Percentiles rank a stretch among this genome's conserved stretches.
Evolutionary conservation across 2,888 invertebrate species (phyloP).

Genomic region (Prosopocoilus inquinatus): DNA sequence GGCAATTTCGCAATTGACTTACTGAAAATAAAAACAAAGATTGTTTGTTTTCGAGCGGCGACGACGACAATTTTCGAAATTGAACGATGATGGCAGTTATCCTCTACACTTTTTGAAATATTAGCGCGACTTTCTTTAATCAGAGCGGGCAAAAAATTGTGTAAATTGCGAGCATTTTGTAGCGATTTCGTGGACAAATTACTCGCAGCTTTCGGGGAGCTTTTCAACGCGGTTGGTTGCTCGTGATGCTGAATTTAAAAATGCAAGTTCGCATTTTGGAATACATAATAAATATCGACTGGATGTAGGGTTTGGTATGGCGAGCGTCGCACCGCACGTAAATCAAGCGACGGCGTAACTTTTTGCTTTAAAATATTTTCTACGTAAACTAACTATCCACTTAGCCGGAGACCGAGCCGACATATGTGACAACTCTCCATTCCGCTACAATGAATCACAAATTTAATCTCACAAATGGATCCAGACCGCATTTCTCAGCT

Average conservation of each 20-base stretch:
- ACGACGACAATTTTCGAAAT: constrained; percentile 25
- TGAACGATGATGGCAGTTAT: constrained; percentile 6
- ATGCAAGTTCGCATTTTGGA: constrained; percentile 6
- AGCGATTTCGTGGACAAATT: too few relatives aligned
- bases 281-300: constrained; percentile 21
- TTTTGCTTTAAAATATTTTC: constrained; percentile 49
- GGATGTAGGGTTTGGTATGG: not conserved
- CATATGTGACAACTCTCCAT: constrained; percentile 66
- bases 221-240: too few relatives aligned
- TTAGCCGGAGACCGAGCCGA: constrained; percentile 51
- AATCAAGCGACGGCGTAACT: constrained; percentile 37
- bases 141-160: too few relatives aligned
- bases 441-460: constrained; percentile 60
- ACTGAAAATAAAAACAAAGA: constrained; percentile 42
- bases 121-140: constrained; percentile 2
- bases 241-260: constrained; percentile 5
- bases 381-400: constrained; percentile 50
- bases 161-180: too few relatives aligned
- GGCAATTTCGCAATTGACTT: constrained; percentile 32
- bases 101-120: not conserved
- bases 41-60: constrained; percentile 35
- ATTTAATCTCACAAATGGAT: constrained; percentile 74
- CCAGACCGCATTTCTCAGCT: constrained; percentile 38
- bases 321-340: constrained; percentile 26
- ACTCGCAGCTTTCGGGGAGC: too few relatives aligned